Conservation (phyloP, 2,797 vertebrate genomes). For the Sarcophilus harrisii region DNA sequence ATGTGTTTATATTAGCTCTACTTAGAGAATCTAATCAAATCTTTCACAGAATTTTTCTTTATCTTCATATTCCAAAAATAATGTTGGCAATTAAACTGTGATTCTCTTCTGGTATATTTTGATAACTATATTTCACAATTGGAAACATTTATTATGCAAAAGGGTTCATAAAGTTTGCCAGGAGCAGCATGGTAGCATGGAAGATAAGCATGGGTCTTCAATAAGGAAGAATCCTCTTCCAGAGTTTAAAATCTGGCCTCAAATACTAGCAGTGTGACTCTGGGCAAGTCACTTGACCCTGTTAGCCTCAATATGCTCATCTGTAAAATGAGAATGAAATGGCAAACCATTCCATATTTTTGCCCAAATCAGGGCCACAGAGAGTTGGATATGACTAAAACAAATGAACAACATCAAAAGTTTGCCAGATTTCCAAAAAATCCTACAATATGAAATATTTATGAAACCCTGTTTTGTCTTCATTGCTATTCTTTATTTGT, state of each 20-base stretch:
- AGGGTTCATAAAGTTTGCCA: neutral
- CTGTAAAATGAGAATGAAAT: neutral
- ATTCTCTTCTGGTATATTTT: neutral
- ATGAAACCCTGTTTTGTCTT: neutral
- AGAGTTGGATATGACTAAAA: neutral
- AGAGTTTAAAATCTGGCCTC: neutral
- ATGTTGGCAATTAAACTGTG: neutral
- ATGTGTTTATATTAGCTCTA: neutral
- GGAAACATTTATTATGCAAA: neutral
- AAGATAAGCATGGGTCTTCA: neutral
- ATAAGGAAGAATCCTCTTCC: neutral
- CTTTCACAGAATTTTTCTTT: neutral
- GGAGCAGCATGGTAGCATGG: neutral
- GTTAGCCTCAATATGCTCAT: neutral
- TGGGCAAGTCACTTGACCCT: neutral
- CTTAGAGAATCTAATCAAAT: neutral
- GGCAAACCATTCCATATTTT: neutral
- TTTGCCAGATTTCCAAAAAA: neutral
- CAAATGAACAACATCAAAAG: neutral
- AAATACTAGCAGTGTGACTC: neutral
- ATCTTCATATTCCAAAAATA: neutral
- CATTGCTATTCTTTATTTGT: neutral
- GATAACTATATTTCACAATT: neutral
- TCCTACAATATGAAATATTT: neutral
- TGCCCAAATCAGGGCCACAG: neutral